Percentiles rank a stretch among this genome's conserved stretches.
These are phyloP conservation scores for Moxostoma hubbsi DNA, from an alignment of 2,797 vertebrate species.

Conservation along the genomic window DNA sequence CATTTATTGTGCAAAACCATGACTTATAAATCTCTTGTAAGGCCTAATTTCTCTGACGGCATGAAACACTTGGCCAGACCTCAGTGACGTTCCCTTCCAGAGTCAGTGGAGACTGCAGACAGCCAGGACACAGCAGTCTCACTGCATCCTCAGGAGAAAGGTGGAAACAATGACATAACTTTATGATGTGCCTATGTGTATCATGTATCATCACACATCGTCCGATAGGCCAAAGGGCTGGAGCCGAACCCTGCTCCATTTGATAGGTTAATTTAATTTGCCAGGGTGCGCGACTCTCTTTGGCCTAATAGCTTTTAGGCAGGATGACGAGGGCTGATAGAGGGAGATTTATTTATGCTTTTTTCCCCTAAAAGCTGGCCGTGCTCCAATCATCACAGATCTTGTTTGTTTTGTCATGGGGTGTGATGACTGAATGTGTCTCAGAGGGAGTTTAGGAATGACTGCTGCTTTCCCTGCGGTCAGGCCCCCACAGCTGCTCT, in stretches of 20 bases:
- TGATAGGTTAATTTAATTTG: conserved; percentile 52
- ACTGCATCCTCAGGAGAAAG: conserved; percentile 41
- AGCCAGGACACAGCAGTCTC: conserved; percentile 26
- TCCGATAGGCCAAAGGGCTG: background rate
- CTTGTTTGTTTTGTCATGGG: conserved; percentile 67
- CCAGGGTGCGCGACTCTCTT: conserved; percentile 21
- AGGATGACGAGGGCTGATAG: conserved; percentile 31
- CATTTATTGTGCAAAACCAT: conserved; percentile 2
- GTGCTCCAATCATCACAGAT: conserved; percentile 64
- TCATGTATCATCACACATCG: conserved; percentile 40
- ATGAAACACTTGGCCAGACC: conserved; percentile 31
- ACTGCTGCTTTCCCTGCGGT: conserved; percentile 54
- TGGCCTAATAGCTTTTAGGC: conserved; percentile 52
- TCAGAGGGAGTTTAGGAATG: conserved; percentile 58
- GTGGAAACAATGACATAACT: conserved; percentile 48
- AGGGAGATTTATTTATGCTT: conserved; percentile 53
- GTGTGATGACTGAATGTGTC: conserved; percentile 60
- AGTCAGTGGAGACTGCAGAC: conserved; percentile 21
- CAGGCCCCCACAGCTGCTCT: conserved; percentile 42
- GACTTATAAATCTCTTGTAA: conserved; percentile 29
- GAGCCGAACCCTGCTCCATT: conserved; percentile 22
- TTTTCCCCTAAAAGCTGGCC: conserved; percentile 56
- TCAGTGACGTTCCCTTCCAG: conserved; percentile 29
- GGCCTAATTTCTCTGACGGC: conserved; percentile 23
- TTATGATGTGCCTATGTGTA: conserved; percentile 16